Conservation (phyloP, 2,888 invertebrate species). For the Gari tellinella region DNA sequence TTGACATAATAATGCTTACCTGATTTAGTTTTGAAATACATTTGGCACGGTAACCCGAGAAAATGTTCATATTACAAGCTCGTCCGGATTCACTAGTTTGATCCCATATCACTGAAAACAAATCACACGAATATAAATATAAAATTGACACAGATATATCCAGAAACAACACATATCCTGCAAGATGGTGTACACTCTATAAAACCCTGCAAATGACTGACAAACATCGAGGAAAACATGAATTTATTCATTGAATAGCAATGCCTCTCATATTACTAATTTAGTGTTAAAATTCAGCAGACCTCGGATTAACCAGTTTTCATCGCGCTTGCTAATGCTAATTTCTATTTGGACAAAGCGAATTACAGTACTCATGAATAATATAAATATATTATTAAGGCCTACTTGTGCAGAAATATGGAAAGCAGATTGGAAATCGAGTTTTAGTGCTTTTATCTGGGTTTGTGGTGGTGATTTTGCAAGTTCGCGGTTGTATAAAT, state of each 20-base stretch:
- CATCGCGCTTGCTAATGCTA: constrained; percentile 70
- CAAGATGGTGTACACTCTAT: constrained; percentile 17
- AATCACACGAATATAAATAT: too few relatives aligned
- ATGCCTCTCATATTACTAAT: constrained; percentile 69
- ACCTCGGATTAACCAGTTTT: constrained; percentile 68
- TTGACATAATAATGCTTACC: too few relatives aligned
- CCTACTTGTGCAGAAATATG: constrained; percentile 50
- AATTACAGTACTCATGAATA: constrained; percentile 73
- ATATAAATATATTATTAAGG: constrained; percentile 74
- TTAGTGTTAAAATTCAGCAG: constrained; percentile 74
- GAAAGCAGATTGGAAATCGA: constrained; percentile 44
- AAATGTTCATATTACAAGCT: too few relatives aligned
- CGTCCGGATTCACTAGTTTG: too few relatives aligned
- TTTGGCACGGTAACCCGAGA: too few relatives aligned
- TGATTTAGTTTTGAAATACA: too few relatives aligned
- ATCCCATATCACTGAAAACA: too few relatives aligned
- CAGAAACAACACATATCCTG: too few relatives aligned
- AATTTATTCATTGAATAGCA: constrained; percentile 67
- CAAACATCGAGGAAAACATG: constrained; percentile 63
- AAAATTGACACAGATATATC: too few relatives aligned
- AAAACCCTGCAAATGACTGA: constrained; percentile 64
- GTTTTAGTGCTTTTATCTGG: not conserved
- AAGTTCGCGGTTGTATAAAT: constrained; percentile 1
- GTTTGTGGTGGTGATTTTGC: constrained; percentile 7
- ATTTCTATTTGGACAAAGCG: constrained; percentile 74